A percentile compares a stretch with the other conserved stretches of the same genome.
Evolutionary conservation across 2,888 invertebrate genomes (phyloP).

Genomic region (Congeria kusceri): DNA sequence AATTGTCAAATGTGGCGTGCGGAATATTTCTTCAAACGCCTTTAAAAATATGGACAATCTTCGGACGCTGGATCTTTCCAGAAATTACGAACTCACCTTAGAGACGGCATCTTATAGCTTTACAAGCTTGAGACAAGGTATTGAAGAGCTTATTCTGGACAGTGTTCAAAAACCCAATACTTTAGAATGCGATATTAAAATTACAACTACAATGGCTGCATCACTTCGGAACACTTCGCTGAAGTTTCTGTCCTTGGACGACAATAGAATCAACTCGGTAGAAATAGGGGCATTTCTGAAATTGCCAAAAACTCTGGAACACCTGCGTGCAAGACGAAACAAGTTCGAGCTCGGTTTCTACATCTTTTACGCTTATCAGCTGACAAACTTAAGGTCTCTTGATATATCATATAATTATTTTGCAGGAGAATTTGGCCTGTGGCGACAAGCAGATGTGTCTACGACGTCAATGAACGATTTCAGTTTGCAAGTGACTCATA

Average conservation of each 20-base stretch:
- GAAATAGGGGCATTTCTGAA: not conserved
- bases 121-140: conserved; percentile 4
- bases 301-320: conserved; percentile 28
- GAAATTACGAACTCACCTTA: conserved; percentile 22
- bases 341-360: conserved; percentile 29
- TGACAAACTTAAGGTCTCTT: conserved; percentile 24
- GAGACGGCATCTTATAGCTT: not conserved
- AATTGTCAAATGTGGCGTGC: conserved; percentile 21
- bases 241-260: conserved; percentile 27
- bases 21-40: conserved; percentile 10
- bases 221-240: conserved; percentile 3
- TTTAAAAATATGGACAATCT: conserved; percentile 18
- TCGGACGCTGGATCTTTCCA: conserved; percentile 31
- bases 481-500: too few relatives aligned
- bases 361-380: conserved; percentile 14
- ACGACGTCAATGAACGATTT: too few relatives aligned
- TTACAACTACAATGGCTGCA: conserved; percentile 14
- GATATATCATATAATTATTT: conserved; percentile 41
- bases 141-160: conserved; percentile 3
- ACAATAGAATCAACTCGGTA: conserved; percentile 25
- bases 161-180: not conserved
- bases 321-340: conserved; percentile 12
- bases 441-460: not conserved
- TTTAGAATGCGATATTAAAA: not conserved
- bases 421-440: not conserved